These are phyloP conservation scores for Diachasmimorpha longicaudata DNA, from an alignment of 1,140 invertebrate species.

Conservation along the genomic window DNA sequence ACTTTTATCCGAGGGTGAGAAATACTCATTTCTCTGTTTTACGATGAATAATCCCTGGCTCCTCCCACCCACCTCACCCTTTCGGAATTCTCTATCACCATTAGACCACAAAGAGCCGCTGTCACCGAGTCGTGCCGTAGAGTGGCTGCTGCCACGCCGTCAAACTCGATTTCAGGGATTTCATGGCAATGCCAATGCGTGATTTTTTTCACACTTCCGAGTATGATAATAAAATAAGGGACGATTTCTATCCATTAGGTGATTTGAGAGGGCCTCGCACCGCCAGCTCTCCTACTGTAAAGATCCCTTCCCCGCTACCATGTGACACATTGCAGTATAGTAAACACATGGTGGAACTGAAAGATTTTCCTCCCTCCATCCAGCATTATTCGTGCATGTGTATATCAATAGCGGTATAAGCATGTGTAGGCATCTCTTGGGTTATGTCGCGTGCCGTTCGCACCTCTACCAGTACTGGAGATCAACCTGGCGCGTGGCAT, in stretches of 20 bases:
- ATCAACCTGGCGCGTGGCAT: conserved; percentile 30
- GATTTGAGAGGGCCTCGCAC: conserved; percentile 5
- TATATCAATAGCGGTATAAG: conserved; percentile 12
- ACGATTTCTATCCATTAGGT: conserved; percentile 20
- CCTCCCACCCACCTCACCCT: not conserved
- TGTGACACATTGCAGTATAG: not conserved
- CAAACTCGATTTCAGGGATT: conserved; percentile 36
- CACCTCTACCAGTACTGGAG: conserved; percentile 32
- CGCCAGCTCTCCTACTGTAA: not conserved
- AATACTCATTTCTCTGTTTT: not conserved
- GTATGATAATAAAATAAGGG: conserved; percentile 9
- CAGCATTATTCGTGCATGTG: not conserved
- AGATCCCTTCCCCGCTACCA: too few species aligned
- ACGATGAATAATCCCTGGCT: not conserved
- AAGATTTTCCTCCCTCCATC: not conserved
- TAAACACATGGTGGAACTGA: not conserved
- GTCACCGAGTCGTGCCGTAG: conserved; percentile 30
- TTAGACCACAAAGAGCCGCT: conserved; percentile 28
- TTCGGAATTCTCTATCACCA: not conserved
- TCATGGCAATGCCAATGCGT: conserved; percentile 14
- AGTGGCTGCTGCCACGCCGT: conserved; percentile 50
- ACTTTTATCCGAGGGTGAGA: not conserved
- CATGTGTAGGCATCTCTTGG: conserved; percentile 25
- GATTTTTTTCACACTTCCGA: conserved; percentile 21
- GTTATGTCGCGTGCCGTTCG: conserved; percentile 47